Evolutionary conservation across 2,888 invertebrate genomes (phyloP), one percentile per base, ranked within the genome.

Genomic region (Synergus umbraculus): DNA sequence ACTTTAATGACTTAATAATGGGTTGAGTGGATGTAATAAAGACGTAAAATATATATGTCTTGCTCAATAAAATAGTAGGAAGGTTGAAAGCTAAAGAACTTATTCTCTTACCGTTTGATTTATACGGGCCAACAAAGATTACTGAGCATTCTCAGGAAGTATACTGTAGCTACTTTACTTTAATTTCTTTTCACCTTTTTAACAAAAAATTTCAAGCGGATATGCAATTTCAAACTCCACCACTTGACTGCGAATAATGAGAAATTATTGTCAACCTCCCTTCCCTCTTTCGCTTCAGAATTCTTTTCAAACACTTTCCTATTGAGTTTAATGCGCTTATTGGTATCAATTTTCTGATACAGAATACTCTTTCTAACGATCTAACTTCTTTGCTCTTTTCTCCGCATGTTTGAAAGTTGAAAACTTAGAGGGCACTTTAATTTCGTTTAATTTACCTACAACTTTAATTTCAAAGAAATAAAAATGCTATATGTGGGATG

Each of bases 261-360:
- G 29, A 29, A 29, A 43, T 66, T 66, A 66, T 43, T 66, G 12
- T 18, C 66, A 66, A 66, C 18, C 18, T 66, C n/a, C 12, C n/a
- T 65, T 41, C 65, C 8, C 7, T 69, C 44, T 41, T 44, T 44
- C 18, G 29, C 10, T 43, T 66, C 4, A 66, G n/a, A 18, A 29
- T 22, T 46, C 15, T 29, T 49, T 69, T 29, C 13, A 67, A n/a
- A 44, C 44, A 22, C 67, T 29, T 67, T 67, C 13, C 10, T 10
- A n/a, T 22, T 12, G 67, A 67, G 44, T 67, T 67, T 67, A 2
- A 44, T 67, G 13, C 29, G 41, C 67, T 46, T 67, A 67, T 67
- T 18, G 15, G 29, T 18, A 69, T 69, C 29, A 29, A 29, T 69
- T 44, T 15, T 4, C 22, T 29, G 67, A 67, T 46, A 67, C 22